Conservation (phyloP, 2,113 vertebrate genomes). For the Acanthochromis polyacanthus region DNA sequence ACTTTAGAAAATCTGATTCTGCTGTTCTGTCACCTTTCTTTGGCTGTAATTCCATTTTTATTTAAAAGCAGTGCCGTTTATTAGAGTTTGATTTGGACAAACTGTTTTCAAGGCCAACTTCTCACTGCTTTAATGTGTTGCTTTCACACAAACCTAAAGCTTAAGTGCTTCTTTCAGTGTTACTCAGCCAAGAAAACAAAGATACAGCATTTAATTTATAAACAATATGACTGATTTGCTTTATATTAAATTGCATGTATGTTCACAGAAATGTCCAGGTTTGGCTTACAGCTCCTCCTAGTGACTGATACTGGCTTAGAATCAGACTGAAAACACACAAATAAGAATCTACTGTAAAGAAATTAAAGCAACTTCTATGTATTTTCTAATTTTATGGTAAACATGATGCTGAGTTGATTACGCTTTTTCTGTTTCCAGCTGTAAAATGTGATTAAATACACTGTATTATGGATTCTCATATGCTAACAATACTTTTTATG, state of each 20-base stretch:
- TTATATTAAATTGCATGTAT: neutral
- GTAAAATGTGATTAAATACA: no score
- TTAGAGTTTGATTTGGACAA: neutral
- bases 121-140: no score
- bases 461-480: no score
- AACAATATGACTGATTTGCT: neutral
- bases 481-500: no score
- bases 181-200: neutral
- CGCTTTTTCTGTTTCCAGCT: no score
- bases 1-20: neutral
- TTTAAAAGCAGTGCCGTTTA: neutral
- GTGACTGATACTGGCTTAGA: neutral
- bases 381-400: no score
- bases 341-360: no score
- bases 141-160: neutral
- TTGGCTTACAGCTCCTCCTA: constrained; percentile 34
- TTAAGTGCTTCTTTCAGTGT: neutral
- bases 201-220: neutral
- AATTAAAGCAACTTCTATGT: no score
- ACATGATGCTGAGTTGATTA: no score
- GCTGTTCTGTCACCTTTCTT: neutral
- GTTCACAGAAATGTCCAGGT: neutral
- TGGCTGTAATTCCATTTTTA: neutral
- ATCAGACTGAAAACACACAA: no score
- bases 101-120: neutral